Evolutionary conservation across 2,113 vertebrate species (phyloP).

Genomic region (Anser cygnoides): DNA sequence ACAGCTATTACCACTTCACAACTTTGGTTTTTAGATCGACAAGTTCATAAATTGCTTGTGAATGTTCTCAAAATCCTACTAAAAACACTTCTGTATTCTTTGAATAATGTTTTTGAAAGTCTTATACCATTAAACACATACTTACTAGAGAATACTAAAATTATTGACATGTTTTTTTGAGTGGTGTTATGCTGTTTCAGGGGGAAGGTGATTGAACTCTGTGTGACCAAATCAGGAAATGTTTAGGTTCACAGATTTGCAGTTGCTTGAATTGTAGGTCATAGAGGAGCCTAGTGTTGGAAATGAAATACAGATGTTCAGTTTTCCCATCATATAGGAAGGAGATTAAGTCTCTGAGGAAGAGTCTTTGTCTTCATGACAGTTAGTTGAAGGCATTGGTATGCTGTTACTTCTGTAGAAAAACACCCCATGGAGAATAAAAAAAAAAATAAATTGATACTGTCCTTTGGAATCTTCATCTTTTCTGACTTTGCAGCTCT

Average conservation of each 20-base stretch:
- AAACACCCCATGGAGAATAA: not conserved
- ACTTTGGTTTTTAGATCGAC: not conserved
- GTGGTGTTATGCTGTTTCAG: accelerated
- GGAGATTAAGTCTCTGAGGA: not conserved
- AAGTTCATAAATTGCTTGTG: not conserved
- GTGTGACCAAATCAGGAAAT: not conserved
- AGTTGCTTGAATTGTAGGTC: not conserved
- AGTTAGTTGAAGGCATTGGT: not conserved
- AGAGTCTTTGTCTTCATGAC: not conserved
- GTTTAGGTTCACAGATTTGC: not conserved
- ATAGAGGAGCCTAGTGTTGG: not conserved
- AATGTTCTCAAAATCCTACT: not conserved
- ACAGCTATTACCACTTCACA: not conserved
- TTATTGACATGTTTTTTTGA: not conserved
- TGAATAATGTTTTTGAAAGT: slow-evolving; percentile 29
- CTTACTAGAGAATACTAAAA: not conserved
- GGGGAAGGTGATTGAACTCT: not conserved
- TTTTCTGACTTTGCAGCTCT: not conserved
- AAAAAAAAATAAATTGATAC: not conserved
- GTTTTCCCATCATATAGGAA: not conserved
- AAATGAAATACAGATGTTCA: not conserved
- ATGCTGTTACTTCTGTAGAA: not conserved
- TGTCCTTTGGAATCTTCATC: not conserved
- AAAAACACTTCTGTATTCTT: not conserved
- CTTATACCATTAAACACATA: not conserved